Base-by-base conservation (phyloP, 2,797 vertebrate genomes). In the Myiotriccus ornatus region DNA sequence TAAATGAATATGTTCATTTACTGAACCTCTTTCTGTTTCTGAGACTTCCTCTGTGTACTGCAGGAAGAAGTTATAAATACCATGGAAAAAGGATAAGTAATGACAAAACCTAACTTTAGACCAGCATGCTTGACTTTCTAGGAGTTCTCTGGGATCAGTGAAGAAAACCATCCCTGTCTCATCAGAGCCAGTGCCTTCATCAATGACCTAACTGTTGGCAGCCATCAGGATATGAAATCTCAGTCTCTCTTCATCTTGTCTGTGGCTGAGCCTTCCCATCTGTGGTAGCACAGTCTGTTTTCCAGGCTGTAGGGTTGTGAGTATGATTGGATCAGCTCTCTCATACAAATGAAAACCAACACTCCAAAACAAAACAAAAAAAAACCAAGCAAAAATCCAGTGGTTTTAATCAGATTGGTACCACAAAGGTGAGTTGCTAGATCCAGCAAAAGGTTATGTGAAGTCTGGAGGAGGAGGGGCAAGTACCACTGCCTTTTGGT, bases 311-410 rank as follows among this genome's bases (percentile, higher is more conserved):
- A 12, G 9, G 56, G 5, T 1, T 62, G 30, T 28, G 24, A 65
- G 3, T 59, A 55, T 20, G 34, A 25, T 39, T 1, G 0, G 22
- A 63, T 43, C 52, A 47, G 7, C 8, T 41, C 39, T 20, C 19
- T 50, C 9, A 39, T 50, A 18, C 30, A 24, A 22, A 7, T 57
- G 49, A 46, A 70, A 80, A 27, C 7, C 3, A 46, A 3, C 4
- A 25, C 9, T 41, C 2, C 49, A 50, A 1, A 27, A 19, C 41
- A 69, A 46, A 46, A 43, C 35, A 20, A 2, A 3, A 6, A 6
- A 44, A 18, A 3, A 5, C 10, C 12, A 5, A n/a, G 34, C 12
- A 27, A 30, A 12, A 24, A 41, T 16, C 6, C 10, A 0, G 3
- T 10, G 16, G 0, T 22, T 65, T 27, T 73, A 34, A 5, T 60